These are phyloP conservation scores for Ataeniobius toweri DNA, from an alignment of 2,797 vertebrate genomes.

Conservation along the genomic window DNA sequence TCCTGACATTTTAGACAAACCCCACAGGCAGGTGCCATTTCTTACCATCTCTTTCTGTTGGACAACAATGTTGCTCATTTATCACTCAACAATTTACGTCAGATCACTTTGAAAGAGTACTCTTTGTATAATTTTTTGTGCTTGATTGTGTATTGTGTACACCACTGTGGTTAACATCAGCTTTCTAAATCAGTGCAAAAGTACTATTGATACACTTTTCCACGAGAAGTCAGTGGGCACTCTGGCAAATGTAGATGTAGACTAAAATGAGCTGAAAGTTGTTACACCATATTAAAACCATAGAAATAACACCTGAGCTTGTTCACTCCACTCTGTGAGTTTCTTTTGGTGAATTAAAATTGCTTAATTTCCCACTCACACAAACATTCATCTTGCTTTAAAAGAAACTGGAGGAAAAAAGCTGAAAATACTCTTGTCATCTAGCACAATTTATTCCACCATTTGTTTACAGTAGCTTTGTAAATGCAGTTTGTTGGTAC, in stretches of 20 bases:
- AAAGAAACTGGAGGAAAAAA: constrained; percentile 30
- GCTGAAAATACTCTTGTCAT: constrained; percentile 58
- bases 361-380: neutral
- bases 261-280: constrained; percentile 6
- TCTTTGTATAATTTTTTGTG: no score
- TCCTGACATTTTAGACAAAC: neutral
- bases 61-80: neutral
- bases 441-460: constrained; percentile 79
- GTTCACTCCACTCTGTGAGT: neutral
- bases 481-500: constrained; percentile 71
- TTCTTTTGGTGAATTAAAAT: neutral
- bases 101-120: neutral
- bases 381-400: neutral
- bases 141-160: no score
- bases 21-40: neutral
- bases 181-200: neutral
- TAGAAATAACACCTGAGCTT: constrained; percentile 21
- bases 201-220: neutral
- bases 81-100: neutral
- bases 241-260: constrained; percentile 24
- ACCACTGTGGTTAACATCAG: neutral
- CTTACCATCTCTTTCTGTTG: neutral
- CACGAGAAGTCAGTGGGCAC: neutral
- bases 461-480: constrained; percentile 78
- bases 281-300: constrained; percentile 9